Conservation (phyloP, 2,888 invertebrate genomes). For the Hypomecis punctinalis region DNA sequence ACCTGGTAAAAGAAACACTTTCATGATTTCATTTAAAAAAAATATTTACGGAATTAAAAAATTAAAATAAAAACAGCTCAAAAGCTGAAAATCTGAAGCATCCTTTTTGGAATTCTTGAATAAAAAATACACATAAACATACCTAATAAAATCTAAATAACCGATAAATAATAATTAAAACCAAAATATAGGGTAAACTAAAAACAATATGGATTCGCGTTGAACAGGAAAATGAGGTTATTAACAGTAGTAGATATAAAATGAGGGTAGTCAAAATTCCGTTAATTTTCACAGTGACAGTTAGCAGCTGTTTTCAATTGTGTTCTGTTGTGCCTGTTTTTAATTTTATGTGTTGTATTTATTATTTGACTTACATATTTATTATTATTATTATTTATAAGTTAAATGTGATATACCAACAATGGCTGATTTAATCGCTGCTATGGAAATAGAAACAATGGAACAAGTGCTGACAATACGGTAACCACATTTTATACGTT, state of each 20-base stretch:
- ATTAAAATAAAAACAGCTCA: too few relatives aligned
- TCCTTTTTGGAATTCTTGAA: too few relatives aligned
- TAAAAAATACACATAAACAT: too few relatives aligned
- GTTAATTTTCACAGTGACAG: constrained; percentile 15
- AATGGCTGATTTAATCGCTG: constrained; percentile 54
- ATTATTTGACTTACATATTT: constrained; percentile 2
- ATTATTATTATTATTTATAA: constrained; percentile 16
- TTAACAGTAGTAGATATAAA: background rate
- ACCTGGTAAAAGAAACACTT: too few relatives aligned
- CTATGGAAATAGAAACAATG: constrained; percentile 59
- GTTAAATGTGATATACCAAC: constrained; percentile 32
- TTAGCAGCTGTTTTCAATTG: constrained; percentile 14
- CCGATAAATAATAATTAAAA: too few relatives aligned
- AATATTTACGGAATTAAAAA: too few relatives aligned
- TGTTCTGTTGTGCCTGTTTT: background rate
- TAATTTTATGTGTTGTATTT: background rate
- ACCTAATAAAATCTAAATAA: too few relatives aligned
- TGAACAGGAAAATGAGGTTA: too few relatives aligned
- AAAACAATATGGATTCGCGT: too few relatives aligned
- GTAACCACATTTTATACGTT: constrained; percentile 48
- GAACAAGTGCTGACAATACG: constrained; percentile 64
- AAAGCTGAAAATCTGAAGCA: too few relatives aligned
- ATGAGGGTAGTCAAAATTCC: constrained; percentile 34
- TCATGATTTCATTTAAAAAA: too few relatives aligned
- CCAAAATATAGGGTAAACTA: too few relatives aligned